These are phyloP conservation scores for Xenops minutus DNA, from an alignment of 2,797 vertebrate species.

Conservation along the genomic window DNA sequence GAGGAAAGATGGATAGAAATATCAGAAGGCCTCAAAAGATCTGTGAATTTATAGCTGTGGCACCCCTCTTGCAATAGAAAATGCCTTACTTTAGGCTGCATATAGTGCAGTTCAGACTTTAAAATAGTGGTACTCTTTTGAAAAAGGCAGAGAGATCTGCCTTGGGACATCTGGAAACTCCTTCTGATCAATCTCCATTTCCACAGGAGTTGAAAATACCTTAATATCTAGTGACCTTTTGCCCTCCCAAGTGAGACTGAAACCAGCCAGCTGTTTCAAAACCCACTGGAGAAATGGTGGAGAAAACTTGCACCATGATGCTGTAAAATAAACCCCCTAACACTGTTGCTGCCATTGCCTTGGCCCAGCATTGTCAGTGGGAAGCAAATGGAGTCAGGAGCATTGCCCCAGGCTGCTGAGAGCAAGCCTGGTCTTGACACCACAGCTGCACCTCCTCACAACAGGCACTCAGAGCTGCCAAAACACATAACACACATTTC, in stretches of 20 bases:
- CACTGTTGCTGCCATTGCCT: neutral
- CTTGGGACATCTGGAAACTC: neutral
- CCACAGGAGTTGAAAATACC: neutral
- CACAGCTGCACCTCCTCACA: neutral
- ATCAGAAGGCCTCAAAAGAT: neutral
- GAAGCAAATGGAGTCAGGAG: neutral
- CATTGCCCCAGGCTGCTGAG: neutral
- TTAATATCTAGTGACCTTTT: neutral
- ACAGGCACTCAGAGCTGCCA: neutral
- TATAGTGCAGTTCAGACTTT: neutral
- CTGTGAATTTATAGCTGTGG: neutral
- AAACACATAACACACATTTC: neutral
- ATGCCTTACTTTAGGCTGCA: neutral
- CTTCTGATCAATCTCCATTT: neutral
- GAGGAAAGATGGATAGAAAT: neutral
- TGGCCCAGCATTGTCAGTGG: accelerated
- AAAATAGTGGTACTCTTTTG: neutral
- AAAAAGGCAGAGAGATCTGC: neutral
- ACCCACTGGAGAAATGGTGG: neutral
- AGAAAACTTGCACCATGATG: neutral
- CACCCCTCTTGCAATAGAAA: neutral
- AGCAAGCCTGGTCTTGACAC: neutral
- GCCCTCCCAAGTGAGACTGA: neutral
- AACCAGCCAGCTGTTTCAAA: slow-evolving; percentile 2
- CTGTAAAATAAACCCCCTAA: neutral